Evolutionary conservation across 2,888 invertebrate species (phyloP), one percentile per base, ranked within the genome.

Genomic region (Belgica antarctica): DNA sequence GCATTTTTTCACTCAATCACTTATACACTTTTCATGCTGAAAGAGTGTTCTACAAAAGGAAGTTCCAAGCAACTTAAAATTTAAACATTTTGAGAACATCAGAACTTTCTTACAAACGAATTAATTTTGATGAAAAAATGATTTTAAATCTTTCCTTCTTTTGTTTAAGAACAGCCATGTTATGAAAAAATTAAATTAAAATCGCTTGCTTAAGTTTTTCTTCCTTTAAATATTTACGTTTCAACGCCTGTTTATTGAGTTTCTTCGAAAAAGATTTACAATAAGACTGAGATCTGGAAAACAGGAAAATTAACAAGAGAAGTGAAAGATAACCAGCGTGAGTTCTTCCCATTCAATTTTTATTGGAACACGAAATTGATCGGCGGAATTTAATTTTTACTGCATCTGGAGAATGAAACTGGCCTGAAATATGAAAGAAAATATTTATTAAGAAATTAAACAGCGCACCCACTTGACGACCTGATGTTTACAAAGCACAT

Each of bases 391-490:
- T 41, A 41, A 41, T 41, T 41, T 41, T 41, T 41, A 12, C 41
- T n/a, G 12, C 41, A 52, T 52, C 52, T 52, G 22, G 2, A 22
- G 19, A 22, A 8, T 17, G 5, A 22, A 52, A 52, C 2, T n/a
- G 52, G 22, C 52, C 52, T 52, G 52, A 52, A 52, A 52, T n/a
- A n/a, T n/a, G 52, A 52, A 52, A 52, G 2, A n/a, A n/a, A 52
- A 52, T 52, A n/a, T 52, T 52, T 52, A 52, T 52, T 52, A 52
- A 22, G 52, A 52, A 52, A 52, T 52, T 19, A n/a, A 52, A 31
- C 2, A 3, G 52, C 2, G 22, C 5, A n/a, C 52, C 52, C 17
- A 19, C 52, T 19, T 8, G 34, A 8, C 19, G 52, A 52, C 41
- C 12, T n/a, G 17, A 52, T 52, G 52, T 52, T 52, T 52, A 52